A percentile compares a stretch with the other conserved stretches of the same genome.
These are phyloP conservation scores for Fragum sueziense DNA, from an alignment of 2,888 invertebrate species.

Conservation along the genomic window DNA sequence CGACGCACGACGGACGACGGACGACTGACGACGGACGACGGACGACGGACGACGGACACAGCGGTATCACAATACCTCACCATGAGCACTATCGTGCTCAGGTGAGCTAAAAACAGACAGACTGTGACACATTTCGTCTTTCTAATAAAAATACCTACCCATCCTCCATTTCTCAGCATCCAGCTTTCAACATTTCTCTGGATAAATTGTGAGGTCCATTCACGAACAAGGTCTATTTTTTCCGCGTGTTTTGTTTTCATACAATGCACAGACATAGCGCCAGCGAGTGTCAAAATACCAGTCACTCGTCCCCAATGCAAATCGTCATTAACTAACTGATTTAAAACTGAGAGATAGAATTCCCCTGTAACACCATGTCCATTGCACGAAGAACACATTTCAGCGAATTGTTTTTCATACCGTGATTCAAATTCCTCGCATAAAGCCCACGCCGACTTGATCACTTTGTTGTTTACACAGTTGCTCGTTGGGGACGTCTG, in stretches of 20 bases:
- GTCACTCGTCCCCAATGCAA: slow-evolving; percentile 82
- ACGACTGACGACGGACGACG: too few relatives aligned
- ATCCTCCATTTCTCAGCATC: slow-evolving; percentile 81
- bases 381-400: slow-evolving; percentile 62
- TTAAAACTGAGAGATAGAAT: slow-evolving; percentile 79
- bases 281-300: slow-evolving; percentile 81
- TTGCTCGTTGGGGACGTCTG: slow-evolving; percentile 82
- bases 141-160: slow-evolving; percentile 73
- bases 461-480: slow-evolving; percentile 61
- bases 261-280: slow-evolving; percentile 78
- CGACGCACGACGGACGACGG: too few relatives aligned
- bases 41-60: too few relatives aligned
- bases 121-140: too few relatives aligned
- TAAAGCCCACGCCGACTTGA: slow-evolving; percentile 67
- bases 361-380: slow-evolving; percentile 66
- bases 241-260: slow-evolving; percentile 73
- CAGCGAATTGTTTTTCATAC: slow-evolving; percentile 74
- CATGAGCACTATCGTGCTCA: too few relatives aligned
- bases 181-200: slow-evolving; percentile 77
- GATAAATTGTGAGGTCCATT: slow-evolving; percentile 81
- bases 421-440: slow-evolving; percentile 78
- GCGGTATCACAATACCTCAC: too few relatives aligned
- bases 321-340: slow-evolving; percentile 81
- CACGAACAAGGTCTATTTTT: slow-evolving; percentile 77
- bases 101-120: too few relatives aligned